A percentile compares a stretch with the other conserved stretches of the same genome.
phyloP scores from a whole-genome alignment of 2,113 vertebrate genomes.

The Prochilodus magdalenae region DNA sequence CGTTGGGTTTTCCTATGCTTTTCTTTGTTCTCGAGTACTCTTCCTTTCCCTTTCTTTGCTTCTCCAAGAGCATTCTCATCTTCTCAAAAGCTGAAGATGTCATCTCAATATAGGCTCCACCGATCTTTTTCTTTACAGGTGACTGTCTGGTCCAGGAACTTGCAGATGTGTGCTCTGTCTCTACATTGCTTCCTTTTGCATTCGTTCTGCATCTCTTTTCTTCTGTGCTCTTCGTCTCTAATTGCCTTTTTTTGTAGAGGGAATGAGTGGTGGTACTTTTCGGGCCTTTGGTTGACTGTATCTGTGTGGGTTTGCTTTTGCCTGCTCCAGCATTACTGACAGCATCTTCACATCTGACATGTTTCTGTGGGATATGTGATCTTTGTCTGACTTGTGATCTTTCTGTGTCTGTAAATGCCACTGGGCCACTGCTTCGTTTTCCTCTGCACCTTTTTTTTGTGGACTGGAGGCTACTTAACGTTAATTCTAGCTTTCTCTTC shows the following conservation, averaged over 20 bases:
- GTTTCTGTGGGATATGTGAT: too few species aligned
- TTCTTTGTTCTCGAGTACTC: neutral
- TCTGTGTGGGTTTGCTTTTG: neutral
- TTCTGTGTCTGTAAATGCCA: neutral
- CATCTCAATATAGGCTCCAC: neutral
- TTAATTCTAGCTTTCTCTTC: constrained; percentile 27
- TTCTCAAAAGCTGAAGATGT: constrained; percentile 41
- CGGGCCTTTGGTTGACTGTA: neutral
- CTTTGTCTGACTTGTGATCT: neutral
- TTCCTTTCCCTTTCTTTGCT: neutral
- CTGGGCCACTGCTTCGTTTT: neutral
- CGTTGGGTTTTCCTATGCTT: neutral
- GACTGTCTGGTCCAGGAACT: neutral
- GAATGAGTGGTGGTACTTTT: too few species aligned
- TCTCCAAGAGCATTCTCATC: constrained; percentile 39
- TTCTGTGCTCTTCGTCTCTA: neutral
- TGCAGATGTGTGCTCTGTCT: neutral
- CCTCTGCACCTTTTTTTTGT: neutral
- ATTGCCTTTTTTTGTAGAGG: neutral
- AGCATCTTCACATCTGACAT: neutral
- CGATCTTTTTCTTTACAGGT: neutral
- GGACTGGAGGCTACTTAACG: too few species aligned
- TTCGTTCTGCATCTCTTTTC: neutral
- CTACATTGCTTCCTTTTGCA: neutral
- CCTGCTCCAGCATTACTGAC: neutral